Base-by-base conservation (phyloP, 2,888 invertebrate genomes). In the Drosophila phalerata region DNA sequence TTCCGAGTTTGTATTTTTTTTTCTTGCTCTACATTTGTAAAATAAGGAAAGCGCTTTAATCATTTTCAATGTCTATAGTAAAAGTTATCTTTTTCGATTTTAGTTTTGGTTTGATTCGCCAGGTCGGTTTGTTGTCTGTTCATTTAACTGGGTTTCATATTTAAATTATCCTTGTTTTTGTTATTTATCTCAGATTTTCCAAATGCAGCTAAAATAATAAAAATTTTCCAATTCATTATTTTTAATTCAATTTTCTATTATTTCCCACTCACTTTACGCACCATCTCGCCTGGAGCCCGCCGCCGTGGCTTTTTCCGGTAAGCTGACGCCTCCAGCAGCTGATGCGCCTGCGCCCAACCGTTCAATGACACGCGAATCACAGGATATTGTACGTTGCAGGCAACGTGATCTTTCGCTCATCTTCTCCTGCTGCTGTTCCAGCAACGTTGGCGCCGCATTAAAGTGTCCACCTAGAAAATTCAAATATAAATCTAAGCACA, bases 351-450 rank as follows among this genome's bases (percentile, higher is more conserved):
- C 49, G 5, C 85, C 74, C 34, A 87, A 52, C 2, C 89, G 77
- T 15, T 85, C 85, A 28, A 85, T 70, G 10, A 85, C 86, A 19
- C 85, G 88, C 25, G 85, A 88, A 72, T 89, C 85, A 52, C 85
- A 86, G 19, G 85, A 86, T 28, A 89, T 89, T 3, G 85, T 86
- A 2, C 85, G 77, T 34, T 88, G 89, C 43, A 85, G 51, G 30
- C 88, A 85, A 17, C 85, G 85, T 17, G 85, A 93, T 80, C 98
- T 94, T 90, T 97, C 96, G 79, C 97, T 97, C 61, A 98, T 95
- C 93, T 96, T 97, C 93, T 98, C 98, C 77, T 98, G 95, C 90
- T 97, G 97, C 55, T 96, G 95, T 92, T 98, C 97, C 51, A 97
- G 95, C 67, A 96, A 94, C 15, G 97, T 97, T 40, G 97, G 97